Conservation (phyloP, 2,888 invertebrate species). For the Taenaris catops region DNA sequence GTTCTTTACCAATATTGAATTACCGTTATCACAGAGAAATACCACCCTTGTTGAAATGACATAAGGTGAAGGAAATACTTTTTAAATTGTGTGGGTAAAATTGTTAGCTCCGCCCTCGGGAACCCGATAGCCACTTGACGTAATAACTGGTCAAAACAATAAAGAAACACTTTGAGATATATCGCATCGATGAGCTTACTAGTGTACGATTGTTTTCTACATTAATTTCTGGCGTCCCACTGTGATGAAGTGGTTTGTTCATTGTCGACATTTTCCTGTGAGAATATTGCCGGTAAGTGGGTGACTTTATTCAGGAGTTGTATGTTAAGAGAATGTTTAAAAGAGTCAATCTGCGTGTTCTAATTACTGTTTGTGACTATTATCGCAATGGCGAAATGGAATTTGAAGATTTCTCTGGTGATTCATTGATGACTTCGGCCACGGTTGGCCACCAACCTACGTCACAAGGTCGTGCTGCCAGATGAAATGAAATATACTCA, state of each 20-base stretch:
- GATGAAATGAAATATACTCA: too few species aligned
- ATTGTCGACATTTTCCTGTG: slow-evolving; percentile 54
- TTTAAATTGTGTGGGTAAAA: slow-evolving; percentile 23
- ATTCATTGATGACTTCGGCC: too few species aligned
- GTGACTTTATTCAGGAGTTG: slow-evolving; percentile 18
- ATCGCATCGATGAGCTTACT: slow-evolving; percentile 55
- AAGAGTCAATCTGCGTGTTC: too few species aligned
- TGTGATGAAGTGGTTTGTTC: slow-evolving; percentile 31
- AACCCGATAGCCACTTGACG: slow-evolving; percentile 68
- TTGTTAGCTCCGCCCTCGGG: slow-evolving; percentile 29
- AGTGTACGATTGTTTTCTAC: slow-evolving; percentile 57
- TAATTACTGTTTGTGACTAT: too few species aligned
- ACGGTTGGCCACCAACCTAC: too few species aligned
- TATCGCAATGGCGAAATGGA: too few species aligned
- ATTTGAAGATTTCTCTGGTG: too few species aligned
- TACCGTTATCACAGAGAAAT: neutral
- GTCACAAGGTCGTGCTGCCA: too few species aligned
- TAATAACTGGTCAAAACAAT: slow-evolving; percentile 61
- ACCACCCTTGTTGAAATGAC: slow-evolving; percentile 20
- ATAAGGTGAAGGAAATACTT: too few species aligned
- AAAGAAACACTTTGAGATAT: slow-evolving; percentile 55
- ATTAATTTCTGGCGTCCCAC: slow-evolving; percentile 39
- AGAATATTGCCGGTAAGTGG: slow-evolving; percentile 52
- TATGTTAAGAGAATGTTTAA: too few species aligned
- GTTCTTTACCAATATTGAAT: slow-evolving; percentile 34